These are phyloP conservation scores for Notarius lentiginosus DNA, from an alignment of 2,113 vertebrate species.

Conservation along the genomic window DNA sequence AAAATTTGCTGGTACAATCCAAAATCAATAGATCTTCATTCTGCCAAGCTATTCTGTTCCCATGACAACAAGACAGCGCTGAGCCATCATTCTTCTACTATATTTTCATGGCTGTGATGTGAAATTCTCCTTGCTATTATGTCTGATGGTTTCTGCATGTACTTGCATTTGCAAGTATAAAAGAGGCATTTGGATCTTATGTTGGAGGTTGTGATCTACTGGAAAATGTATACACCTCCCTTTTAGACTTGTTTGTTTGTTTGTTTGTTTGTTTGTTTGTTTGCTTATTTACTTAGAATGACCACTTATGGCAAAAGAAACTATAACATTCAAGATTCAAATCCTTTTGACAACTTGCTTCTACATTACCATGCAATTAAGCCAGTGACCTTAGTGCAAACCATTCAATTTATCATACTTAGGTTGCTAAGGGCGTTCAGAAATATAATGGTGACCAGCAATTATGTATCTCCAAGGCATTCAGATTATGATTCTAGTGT, in stretches of 20 bases:
- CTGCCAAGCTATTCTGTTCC: background rate
- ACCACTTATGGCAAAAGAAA: background rate
- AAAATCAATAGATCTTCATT: background rate
- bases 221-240: background rate
- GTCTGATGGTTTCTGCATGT: background rate
- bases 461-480: background rate
- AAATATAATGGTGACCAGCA: background rate
- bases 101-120: background rate
- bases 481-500: background rate
- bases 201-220: background rate
- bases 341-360: background rate
- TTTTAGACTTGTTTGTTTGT: background rate
- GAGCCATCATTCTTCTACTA: background rate
- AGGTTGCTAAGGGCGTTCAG: background rate
- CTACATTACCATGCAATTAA: background rate
- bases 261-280: background rate
- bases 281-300: background rate
- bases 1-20: background rate
- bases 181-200: background rate
- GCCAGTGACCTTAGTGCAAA: background rate
- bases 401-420: background rate
- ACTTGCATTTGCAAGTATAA: background rate
- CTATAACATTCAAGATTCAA: background rate
- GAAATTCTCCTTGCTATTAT: background rate
- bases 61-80: background rate